phyloP scores from a whole-genome alignment of 2,888 invertebrate species.

The Sinopyrophorus schimmeli region DNA sequence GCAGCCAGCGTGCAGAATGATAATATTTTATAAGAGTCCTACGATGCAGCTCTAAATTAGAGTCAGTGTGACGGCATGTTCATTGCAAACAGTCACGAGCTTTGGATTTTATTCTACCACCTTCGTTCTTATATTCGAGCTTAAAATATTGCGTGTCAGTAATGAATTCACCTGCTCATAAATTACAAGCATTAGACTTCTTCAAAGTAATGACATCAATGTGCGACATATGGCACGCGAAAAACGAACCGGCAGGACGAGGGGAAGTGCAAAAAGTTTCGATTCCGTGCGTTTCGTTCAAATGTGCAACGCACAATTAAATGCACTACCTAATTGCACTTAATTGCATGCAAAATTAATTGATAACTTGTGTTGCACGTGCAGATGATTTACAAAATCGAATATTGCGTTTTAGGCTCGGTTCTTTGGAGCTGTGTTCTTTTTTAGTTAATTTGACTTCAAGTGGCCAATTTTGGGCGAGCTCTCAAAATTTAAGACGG shows the following conservation, averaged over 20 bases:
- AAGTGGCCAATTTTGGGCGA: too few relatives aligned
- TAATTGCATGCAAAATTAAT: conserved; percentile 31
- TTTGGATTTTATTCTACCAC: conserved; percentile 24
- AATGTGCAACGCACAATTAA: conserved; percentile 35
- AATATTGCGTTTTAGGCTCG: too few relatives aligned
- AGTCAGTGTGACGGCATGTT: conserved; percentile 35
- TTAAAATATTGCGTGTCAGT: conserved; percentile 16
- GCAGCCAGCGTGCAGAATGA: conserved; percentile 35
- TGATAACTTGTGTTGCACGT: conserved; percentile 28
- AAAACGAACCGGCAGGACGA: too few relatives aligned
- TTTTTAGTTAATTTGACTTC: too few relatives aligned
- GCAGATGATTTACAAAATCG: conserved; percentile 13
- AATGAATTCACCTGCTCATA: conserved; percentile 11
- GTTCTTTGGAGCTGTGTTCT: too few relatives aligned
- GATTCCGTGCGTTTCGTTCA: neutral
- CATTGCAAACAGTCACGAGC: conserved; percentile 39
- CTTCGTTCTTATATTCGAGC: conserved; percentile 12
- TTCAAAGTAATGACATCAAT: too few relatives aligned
- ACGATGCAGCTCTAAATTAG: conserved; percentile 37
- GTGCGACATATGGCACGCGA: too few relatives aligned
- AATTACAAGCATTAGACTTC: conserved; percentile 4
- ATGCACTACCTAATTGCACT: conserved; percentile 36
- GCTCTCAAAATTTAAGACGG: too few relatives aligned
- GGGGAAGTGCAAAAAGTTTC: too few relatives aligned
- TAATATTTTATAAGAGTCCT: conserved; percentile 36